Percentiles rank a stretch among this genome's conserved stretches.
phyloP scores from a whole-genome alignment of 2,797 vertebrate species.

The Esox masquinongy region DNA sequence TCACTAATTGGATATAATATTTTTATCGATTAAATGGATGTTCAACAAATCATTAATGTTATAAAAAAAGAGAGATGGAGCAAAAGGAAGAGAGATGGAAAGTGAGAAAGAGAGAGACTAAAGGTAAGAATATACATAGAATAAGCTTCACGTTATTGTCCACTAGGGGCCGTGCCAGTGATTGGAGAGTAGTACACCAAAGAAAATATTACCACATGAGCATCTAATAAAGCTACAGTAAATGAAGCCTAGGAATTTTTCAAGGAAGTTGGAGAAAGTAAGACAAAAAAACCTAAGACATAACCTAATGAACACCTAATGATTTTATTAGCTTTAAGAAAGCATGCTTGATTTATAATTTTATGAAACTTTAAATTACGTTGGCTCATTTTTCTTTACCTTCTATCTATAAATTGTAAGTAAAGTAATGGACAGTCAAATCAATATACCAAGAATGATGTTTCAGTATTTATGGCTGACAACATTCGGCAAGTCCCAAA shows the following conservation, averaged over 20 bases:
- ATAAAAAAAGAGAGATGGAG: background rate
- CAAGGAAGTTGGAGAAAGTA: too few relatives aligned
- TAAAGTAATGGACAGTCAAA: background rate
- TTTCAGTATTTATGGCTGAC: too few relatives aligned
- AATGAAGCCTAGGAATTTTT: background rate
- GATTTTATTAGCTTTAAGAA: too few relatives aligned
- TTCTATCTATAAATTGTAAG: background rate
- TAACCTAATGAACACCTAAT: too few relatives aligned
- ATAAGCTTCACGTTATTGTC: constrained; percentile 44
- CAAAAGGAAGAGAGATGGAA: constrained; percentile 3
- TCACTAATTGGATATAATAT: background rate
- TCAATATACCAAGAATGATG: too few relatives aligned
- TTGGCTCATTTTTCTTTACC: background rate
- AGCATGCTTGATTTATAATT: too few relatives aligned
- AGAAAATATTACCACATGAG: constrained; percentile 8
- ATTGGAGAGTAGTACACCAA: constrained; percentile 30
- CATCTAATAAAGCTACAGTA: background rate
- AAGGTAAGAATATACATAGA: constrained; percentile 21
- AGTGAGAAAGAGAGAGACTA: constrained; percentile 12
- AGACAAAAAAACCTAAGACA: too few relatives aligned
- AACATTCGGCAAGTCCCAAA: too few relatives aligned
- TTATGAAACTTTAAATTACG: too few relatives aligned
- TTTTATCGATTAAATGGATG: background rate
- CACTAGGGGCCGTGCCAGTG: constrained; percentile 75
- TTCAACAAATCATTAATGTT: background rate